Evolutionary conservation across 2,888 invertebrate genomes (phyloP).

Genomic region (Bimastos eiseni): DNA sequence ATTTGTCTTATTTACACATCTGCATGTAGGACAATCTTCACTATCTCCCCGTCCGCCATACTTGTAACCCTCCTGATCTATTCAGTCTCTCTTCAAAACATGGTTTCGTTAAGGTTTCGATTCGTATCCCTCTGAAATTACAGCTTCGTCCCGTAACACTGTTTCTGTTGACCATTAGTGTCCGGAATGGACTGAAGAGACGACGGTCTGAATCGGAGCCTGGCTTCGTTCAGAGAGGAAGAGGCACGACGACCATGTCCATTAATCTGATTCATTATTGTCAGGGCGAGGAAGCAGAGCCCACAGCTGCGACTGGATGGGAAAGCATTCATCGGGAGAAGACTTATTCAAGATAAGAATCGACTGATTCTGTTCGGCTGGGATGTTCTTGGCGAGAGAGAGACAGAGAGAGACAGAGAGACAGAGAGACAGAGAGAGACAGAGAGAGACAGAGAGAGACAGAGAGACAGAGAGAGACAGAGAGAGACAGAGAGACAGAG

Average conservation of each 20-base stretch:
- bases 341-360: background rate
- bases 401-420: background rate
- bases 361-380: too few species aligned
- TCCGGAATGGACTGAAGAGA: background rate
- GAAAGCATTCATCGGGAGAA: background rate
- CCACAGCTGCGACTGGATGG: background rate
- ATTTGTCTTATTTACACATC: background rate
- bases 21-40: background rate
- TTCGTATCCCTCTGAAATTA: background rate
- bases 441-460: too few species aligned
- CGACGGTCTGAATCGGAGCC: background rate
- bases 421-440: background rate
- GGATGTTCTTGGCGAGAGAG: background rate
- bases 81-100: too few species aligned
- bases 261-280: background rate
- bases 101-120: too few species aligned
- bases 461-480: too few species aligned
- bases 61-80: background rate
- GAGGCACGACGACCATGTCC: background rate
- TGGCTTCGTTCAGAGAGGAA: background rate
- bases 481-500: too few species aligned
- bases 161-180: background rate
- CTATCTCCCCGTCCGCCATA: background rate
- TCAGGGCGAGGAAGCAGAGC: too few species aligned
- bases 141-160: background rate